Base-by-base conservation (phyloP, 2,888 invertebrate species). In the Polyommatus iphigenia region DNA sequence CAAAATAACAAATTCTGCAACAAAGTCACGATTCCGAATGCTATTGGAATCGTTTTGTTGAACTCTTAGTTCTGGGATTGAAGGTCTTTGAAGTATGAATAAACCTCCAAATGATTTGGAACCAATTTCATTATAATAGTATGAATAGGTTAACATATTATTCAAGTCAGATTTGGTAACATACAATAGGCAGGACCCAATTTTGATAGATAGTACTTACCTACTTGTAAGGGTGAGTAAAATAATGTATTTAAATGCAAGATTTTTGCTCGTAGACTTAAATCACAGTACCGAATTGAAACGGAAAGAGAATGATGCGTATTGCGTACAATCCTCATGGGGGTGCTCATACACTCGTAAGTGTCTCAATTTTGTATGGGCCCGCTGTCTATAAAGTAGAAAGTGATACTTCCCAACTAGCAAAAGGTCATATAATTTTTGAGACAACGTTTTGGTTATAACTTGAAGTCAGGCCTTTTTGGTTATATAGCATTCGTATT, bases 1-100 rank as follows among this genome's bases (percentile, higher is more conserved):
- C 29, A 29, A 75, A 78, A 78, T 59, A 73, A 73, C 67, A 77
- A 77, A 78, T 77, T 78, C 67, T 67, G 72, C 29, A n/a, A 54
- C 20, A 54, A 71, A 81, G 84, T 85, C 85, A 85, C 83, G 84
- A 82, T 77, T 77, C 80, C 81, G 85, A 85, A 84, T 83, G 80
- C 84, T 80, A 82, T 84, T 84, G 81, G 82, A 83, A 82, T 83
- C 79, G 79, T 85, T 86, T 85, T 81, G 62, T 62, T 4, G 67
- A 67, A 67, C 80, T 81, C 82, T 84, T 86, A 86, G 83, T 86
- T 86, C 87, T 86, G 83, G 87, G 78, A 50, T 79, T 57, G 79
- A 76, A 81, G 81, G 80, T 78, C 78, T 79, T 77, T 79, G 77
- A 81, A 76, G 78, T 80, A 15, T 80, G 67, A 76, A 79, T 78